Percentiles rank a stretch among this genome's conserved stretches.
Evolutionary conservation across 1,140 invertebrate genomes (phyloP).

Genomic region (Anthonomus grandis): DNA sequence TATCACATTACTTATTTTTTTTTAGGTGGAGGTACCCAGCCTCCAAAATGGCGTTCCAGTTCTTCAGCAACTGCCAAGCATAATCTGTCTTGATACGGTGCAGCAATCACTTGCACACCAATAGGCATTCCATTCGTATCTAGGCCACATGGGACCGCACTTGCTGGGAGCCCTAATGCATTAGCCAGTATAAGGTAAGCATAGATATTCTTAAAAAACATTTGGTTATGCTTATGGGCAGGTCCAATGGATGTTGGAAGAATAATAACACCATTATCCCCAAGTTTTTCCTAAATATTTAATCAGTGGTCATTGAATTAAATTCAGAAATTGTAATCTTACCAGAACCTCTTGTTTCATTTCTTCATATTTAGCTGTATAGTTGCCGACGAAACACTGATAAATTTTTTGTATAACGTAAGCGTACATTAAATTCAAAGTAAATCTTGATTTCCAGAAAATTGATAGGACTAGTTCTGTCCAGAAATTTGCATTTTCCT

Average conservation of each 20-base stretch:
- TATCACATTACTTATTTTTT: conserved; percentile 3
- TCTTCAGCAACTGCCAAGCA: conserved; percentile 78
- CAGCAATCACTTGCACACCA: conserved; percentile 69
- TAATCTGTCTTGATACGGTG: conserved; percentile 69
- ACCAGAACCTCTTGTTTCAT: conserved; percentile 53
- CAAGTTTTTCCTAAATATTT: conserved; percentile 53
- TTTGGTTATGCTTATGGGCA: conserved; percentile 32
- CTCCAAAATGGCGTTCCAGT: conserved; percentile 81
- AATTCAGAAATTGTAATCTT: conserved; percentile 6
- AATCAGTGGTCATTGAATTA: not conserved
- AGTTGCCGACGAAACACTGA: conserved; percentile 53
- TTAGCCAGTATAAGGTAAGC: conserved; percentile 52
- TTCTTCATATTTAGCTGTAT: conserved; percentile 52
- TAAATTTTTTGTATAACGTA: conserved; percentile 53
- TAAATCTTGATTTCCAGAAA: conserved; percentile 55
- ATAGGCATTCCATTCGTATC: conserved; percentile 73
- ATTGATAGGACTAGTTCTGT: conserved; percentile 37
- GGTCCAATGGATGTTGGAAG: conserved; percentile 72
- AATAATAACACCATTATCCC: conserved; percentile 75
- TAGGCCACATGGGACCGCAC: conserved; percentile 74
- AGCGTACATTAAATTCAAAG: conserved; percentile 54
- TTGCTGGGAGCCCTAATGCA: conserved; percentile 76
- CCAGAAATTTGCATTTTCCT: conserved; percentile 36
- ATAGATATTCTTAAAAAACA: conserved; percentile 12
- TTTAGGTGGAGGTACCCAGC: conserved; percentile 66